These are phyloP conservation scores for Cercopithecus diana DNA, from an alignment of 2,797 vertebrate species.

Conservation along the genomic window DNA sequence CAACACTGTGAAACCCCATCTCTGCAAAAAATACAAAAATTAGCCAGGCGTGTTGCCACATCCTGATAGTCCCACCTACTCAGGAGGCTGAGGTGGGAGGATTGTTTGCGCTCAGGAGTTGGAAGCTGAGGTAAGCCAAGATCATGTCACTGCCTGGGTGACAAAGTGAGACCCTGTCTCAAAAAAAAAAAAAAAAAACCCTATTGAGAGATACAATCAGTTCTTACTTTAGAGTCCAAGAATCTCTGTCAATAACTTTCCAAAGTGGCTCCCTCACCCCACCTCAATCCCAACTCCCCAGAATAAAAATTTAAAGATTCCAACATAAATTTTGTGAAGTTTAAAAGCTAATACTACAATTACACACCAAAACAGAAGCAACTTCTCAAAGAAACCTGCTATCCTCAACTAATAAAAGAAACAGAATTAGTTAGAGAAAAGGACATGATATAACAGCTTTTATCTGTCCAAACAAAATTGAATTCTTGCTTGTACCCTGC, in stretches of 20 bases:
- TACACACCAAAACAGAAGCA: slow-evolving; percentile 31
- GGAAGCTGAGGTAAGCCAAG: background rate
- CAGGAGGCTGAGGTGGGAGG: background rate
- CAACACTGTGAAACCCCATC: background rate
- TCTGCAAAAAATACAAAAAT: background rate
- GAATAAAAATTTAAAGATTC: background rate
- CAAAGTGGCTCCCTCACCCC: background rate
- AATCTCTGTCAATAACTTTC: background rate
- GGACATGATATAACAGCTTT: background rate
- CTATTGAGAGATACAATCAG: background rate
- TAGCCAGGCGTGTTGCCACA: background rate
- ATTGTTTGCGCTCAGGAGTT: background rate
- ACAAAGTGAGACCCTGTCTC: background rate
- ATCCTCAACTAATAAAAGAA: slow-evolving; percentile 30
- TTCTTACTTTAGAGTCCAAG: background rate
- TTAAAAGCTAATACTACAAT: background rate
- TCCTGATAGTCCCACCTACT: background rate
- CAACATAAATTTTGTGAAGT: background rate
- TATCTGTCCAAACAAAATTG: background rate
- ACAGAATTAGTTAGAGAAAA: background rate
- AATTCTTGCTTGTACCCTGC: background rate
- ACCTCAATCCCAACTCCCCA: background rate
- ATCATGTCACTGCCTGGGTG: background rate
- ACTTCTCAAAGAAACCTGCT: background rate
- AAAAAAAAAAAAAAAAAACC: no score